Evolutionary conservation across 2,797 vertebrate species (phyloP), one percentile per base, ranked within the genome.

Genomic region (Dryobates pubescens): DNA sequence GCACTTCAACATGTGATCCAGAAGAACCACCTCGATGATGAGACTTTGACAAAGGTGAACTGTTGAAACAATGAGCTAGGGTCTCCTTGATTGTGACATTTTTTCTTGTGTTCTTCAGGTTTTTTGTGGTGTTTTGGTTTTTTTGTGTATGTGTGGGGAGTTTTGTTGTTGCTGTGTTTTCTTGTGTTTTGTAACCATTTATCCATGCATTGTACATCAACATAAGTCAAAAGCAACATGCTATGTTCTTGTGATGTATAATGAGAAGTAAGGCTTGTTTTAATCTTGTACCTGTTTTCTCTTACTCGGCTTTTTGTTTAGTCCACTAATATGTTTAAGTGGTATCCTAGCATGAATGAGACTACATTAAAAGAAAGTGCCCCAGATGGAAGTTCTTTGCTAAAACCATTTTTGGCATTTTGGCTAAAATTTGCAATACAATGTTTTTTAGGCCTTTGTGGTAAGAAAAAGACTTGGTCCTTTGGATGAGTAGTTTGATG

Each of bases 1-100:
- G 98, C 99, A 97, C 98, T 99, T 98, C 99, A 99, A 96, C 99
- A 99, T 93, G 99, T 99, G 96, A 99, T 99, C 98, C 99, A 99
- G 98, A 99, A 99, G 98, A 99, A 99, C 97, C 99, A 99, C 96
- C 98, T 99, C 93, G 99, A 99, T 0, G 99, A 99, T 95, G 99
- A 99, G 62, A 98, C 98, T 27, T 92, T 99, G 96, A 98, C 99
- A 84, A 99, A 99, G 98, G 99, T 99, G 98, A 88, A 96, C 53
- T 53, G 20, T 73, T 61, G 58, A 76, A 67, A 69, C 8, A 16
- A 58, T 83, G 13, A 49, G 12, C 6, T 0, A 0, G 49, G 11
- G 4, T 47, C 5, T 32, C 24, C 12, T 49, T 38, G 30, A n/a
- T n/a, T 1, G 1, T 47, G 8, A 16, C 10, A 57, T 2, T 17